Evolutionary conservation across 2,888 invertebrate genomes (phyloP).

Genomic region (Melolontha melolontha): DNA sequence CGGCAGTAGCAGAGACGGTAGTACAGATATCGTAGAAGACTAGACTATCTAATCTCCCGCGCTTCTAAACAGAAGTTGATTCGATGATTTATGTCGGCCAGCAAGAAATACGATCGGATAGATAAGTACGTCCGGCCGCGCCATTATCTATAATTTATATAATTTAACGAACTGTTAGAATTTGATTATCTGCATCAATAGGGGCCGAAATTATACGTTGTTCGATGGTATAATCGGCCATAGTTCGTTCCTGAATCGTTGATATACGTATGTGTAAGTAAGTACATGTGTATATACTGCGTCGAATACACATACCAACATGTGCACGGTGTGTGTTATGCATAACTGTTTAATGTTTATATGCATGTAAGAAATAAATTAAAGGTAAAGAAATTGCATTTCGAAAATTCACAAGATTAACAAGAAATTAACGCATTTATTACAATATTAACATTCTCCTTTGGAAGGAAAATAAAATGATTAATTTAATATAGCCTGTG

Average conservation of each 20-base stretch:
- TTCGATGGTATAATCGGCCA: background rate
- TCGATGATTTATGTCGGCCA: slow-evolving; percentile 33
- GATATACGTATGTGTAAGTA: no score
- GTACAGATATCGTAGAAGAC: background rate
- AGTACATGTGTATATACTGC: no score
- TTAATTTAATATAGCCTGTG: no score
- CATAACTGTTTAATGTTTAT: no score
- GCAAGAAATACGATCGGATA: slow-evolving; percentile 20
- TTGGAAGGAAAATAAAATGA: no score
- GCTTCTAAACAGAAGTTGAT: slow-evolving; percentile 38
- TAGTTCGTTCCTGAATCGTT: background rate
- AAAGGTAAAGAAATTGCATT: no score
- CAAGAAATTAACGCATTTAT: no score
- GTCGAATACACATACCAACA: no score
- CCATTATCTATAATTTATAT: slow-evolving; percentile 40
- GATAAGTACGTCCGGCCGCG: slow-evolving; percentile 7
- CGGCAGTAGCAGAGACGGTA: background rate
- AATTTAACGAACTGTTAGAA: slow-evolving; percentile 37
- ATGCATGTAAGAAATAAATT: no score
- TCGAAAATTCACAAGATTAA: no score
- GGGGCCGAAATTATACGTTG: slow-evolving; percentile 13
- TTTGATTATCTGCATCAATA: slow-evolving; percentile 37
- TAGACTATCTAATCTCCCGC: slow-evolving; percentile 8
- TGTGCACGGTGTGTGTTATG: no score
- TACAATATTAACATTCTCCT: no score